A percentile compares a stretch with the other conserved stretches of the same genome.
Evolutionary conservation across 2,113 vertebrate species (phyloP).

Genomic region (Brachypodius melanocephalos): DNA sequence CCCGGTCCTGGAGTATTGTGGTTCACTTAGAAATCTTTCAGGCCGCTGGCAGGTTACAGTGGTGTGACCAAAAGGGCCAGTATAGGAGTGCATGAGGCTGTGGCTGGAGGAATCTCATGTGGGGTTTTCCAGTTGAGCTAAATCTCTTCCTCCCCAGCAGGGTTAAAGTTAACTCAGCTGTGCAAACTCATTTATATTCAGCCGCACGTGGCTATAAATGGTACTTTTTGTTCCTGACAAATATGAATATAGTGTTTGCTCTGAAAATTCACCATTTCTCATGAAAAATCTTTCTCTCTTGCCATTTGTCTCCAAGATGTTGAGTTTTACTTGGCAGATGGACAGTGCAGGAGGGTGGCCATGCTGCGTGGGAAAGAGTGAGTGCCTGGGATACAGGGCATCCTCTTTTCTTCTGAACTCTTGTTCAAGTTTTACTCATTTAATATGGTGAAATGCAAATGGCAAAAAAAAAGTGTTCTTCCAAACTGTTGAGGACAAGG

Average conservation of each 20-base stretch:
- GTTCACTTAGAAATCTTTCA: not conserved
- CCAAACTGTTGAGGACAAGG: not conserved
- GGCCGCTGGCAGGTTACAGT: not conserved
- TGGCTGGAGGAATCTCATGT: not conserved
- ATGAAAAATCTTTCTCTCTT: not conserved
- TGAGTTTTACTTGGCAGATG: slow-evolving; percentile 16
- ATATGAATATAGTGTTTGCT: not conserved
- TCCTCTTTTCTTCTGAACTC: not conserved
- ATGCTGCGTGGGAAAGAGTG: not conserved
- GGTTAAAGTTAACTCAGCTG: slow-evolving; percentile 40
- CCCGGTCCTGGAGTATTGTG: not conserved
- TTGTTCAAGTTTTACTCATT: not conserved
- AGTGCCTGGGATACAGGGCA: not conserved
- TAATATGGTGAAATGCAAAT: not conserved
- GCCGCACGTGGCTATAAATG: not conserved
- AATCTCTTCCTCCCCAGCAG: not conserved
- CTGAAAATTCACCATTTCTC: not conserved
- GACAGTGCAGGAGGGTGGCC: not conserved
- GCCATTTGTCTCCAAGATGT: not conserved
- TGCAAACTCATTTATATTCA: slow-evolving; percentile 49
- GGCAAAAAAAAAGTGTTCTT: not conserved
- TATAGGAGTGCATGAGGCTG: not conserved
- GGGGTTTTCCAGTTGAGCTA: not conserved
- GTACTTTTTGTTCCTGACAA: slow-evolving; percentile 20
- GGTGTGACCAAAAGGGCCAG: not conserved